Conservation (phyloP, 2,113 vertebrate species). For the Sclerurus mexicanus region DNA sequence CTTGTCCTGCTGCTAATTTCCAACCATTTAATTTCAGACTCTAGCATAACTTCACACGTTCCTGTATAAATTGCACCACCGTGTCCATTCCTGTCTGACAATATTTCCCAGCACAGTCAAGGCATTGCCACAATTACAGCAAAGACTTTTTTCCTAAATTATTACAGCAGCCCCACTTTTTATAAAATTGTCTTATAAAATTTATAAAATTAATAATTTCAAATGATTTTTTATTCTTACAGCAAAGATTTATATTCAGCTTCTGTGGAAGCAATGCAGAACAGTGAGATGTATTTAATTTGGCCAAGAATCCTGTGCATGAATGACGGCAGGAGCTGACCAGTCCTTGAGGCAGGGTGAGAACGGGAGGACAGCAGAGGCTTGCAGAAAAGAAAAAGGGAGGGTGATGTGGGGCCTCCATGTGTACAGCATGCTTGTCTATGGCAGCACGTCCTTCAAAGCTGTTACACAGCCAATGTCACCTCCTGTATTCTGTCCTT, state of each 20-base stretch:
- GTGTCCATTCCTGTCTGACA: neutral
- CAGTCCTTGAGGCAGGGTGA: neutral
- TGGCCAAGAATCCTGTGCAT: neutral
- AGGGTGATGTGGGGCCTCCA: neutral
- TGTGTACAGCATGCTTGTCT: neutral
- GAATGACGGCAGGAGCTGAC: neutral
- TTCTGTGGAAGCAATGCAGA: neutral
- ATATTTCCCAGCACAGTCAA: neutral
- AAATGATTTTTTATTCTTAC: neutral
- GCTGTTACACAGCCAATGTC: neutral
- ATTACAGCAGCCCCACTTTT: neutral
- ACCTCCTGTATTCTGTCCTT: neutral
- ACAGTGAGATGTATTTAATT: neutral
- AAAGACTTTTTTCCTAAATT: neutral
- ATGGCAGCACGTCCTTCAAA: fast-evolving
- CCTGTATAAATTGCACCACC: neutral
- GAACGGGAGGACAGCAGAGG: neutral
- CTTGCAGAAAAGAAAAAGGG: neutral
- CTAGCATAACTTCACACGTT: neutral
- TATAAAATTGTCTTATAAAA: neutral
- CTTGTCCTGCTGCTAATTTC: neutral
- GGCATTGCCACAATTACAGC: neutral
- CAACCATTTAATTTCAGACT: neutral
- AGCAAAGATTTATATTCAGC: neutral
- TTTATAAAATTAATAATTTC: neutral